Percentiles rank a stretch among this genome's conserved stretches.
phyloP scores from a whole-genome alignment of 2,797 vertebrate species.

The Cyclopterus lumpus region DNA sequence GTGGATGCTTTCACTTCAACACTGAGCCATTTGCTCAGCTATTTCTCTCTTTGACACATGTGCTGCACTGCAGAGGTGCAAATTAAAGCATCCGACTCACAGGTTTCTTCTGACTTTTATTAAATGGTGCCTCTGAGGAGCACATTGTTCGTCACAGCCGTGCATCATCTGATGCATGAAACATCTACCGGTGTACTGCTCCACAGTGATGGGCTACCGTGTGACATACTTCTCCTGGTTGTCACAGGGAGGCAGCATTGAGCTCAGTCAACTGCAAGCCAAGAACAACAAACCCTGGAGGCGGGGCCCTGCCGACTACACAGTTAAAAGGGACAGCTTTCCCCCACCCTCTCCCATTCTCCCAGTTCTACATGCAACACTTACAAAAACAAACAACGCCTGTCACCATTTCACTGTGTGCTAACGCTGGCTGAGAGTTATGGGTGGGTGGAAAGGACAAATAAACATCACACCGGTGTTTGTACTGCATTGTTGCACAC shows the following conservation, averaged over 20 bases:
- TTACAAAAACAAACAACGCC: constrained; percentile 72
- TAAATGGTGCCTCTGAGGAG: constrained; percentile 1
- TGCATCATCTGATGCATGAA: constrained; percentile 48
- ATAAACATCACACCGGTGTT: constrained; percentile 27
- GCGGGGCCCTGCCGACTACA: constrained; percentile 70
- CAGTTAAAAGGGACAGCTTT: constrained; percentile 76
- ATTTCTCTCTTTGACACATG: constrained; percentile 13
- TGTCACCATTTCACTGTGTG: constrained; percentile 50
- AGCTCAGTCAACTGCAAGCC: constrained; percentile 59
- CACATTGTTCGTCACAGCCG: background rate
- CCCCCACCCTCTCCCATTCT: constrained; percentile 51
- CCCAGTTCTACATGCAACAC: constrained; percentile 54
- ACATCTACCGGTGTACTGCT: constrained; percentile 37
- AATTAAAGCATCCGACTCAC: constrained; percentile 1
- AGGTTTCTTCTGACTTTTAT: constrained; percentile 6
- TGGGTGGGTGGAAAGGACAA: constrained; percentile 31
- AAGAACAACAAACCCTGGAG: constrained; percentile 78
- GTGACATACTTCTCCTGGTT: constrained; percentile 33
- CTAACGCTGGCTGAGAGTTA: constrained; percentile 26
- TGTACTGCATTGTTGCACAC: constrained; percentile 8
- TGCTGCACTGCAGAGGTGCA: background rate
- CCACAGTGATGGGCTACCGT: constrained; percentile 52
- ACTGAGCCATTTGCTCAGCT: constrained; percentile 8
- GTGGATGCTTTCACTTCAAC: constrained; percentile 43
- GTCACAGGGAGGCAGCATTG: constrained; percentile 75